These are phyloP conservation scores for Megaceryle torquata DNA, from an alignment of 2,113 vertebrate genomes.

Conservation along the genomic window DNA sequence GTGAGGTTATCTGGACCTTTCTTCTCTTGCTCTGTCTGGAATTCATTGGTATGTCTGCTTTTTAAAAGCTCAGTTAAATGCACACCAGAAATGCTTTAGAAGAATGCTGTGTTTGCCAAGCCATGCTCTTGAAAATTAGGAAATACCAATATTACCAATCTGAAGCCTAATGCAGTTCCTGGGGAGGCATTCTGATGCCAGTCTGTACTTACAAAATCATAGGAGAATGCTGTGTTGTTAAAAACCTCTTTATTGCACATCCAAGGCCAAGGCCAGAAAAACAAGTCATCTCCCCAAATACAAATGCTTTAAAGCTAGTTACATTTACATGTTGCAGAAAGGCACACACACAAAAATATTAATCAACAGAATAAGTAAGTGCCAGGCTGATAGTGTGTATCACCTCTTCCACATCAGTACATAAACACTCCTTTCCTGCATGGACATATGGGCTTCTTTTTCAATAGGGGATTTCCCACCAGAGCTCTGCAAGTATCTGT, in stretches of 20 bases:
- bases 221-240: neutral
- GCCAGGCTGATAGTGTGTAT: neutral
- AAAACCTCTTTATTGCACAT: neutral
- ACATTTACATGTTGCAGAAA: neutral
- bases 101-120: neutral
- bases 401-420: neutral
- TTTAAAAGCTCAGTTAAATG: constrained; percentile 9
- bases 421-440: neutral
- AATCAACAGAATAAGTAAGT: neutral
- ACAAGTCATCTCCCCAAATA: neutral
- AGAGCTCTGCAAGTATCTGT: neutral
- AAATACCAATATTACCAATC: neutral
- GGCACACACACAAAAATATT: neutral
- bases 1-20: constrained; percentile 37
- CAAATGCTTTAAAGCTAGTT: neutral
- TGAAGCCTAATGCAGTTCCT: neutral
- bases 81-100: neutral
- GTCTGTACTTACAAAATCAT: neutral
- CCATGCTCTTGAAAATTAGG: neutral
- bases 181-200: neutral
- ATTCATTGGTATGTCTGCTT: neutral
- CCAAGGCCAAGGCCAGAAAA: neutral
- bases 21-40: neutral
- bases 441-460: neutral
- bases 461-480: neutral